Conservation (phyloP, 2,797 vertebrate species). For the Enteromius unitaeniatus region DNA sequence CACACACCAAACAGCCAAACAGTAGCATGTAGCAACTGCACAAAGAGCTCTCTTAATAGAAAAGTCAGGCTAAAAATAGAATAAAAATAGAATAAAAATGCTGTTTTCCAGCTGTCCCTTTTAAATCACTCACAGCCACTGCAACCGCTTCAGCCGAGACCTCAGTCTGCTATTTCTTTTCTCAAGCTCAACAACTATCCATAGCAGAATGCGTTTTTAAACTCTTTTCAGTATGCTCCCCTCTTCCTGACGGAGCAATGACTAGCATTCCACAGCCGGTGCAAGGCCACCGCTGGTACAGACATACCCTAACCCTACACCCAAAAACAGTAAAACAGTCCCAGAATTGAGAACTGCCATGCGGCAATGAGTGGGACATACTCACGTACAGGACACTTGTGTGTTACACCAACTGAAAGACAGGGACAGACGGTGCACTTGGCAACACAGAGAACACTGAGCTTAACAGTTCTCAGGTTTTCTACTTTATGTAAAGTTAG, state of each 20-base stretch:
- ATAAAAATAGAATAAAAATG: conserved; percentile 76
- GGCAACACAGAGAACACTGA: conserved; percentile 39
- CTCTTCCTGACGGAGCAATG: conserved; percentile 78
- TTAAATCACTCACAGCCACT: conserved; percentile 80
- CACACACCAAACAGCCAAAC: conserved; percentile 72
- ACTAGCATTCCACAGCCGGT: conserved; percentile 72
- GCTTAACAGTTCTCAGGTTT: conserved; percentile 69
- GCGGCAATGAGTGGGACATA: conserved; percentile 39
- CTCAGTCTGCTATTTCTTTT: conserved; percentile 73
- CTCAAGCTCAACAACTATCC: conserved; percentile 75
- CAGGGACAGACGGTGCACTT: conserved; percentile 34
- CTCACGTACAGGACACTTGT: conserved; percentile 17
- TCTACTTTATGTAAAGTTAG: conserved; percentile 73
- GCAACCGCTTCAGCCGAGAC: conserved; percentile 75
- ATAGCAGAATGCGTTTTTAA: conserved; percentile 76
- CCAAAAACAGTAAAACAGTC: conserved; percentile 23
- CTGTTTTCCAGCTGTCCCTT: conserved; percentile 81
- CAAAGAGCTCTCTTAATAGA: conserved; percentile 74
- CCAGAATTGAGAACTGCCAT: conserved; percentile 33
- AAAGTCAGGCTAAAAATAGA: conserved; percentile 80
- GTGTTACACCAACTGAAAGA: conserved; percentile 19
- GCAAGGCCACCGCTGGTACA: conserved; percentile 65
- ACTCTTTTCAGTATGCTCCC: conserved; percentile 76
- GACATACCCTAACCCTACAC: conserved; percentile 11
- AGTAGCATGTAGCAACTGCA: conserved; percentile 76